Evolutionary conservation across 2,888 invertebrate species (phyloP), one percentile per base, ranked within the genome.

Genomic region (Acleris literana): DNA sequence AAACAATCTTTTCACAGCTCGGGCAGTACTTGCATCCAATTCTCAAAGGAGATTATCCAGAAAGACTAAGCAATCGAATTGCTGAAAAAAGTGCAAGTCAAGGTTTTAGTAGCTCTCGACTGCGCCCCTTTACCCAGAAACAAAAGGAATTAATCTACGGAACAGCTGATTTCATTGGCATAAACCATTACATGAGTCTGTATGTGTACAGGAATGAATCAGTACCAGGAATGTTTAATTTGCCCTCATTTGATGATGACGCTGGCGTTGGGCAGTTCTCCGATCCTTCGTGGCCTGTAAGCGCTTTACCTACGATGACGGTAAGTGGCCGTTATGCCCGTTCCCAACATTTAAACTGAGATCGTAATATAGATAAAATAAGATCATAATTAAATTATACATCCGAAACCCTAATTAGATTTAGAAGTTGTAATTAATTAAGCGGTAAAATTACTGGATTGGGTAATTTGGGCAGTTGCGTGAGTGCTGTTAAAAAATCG

Each of bases 1-100:
- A 20, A 17, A 18, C 4, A 18, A 11, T 7, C 18, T 49, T 9
- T 49, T 43, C 22, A 16, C 64, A 77, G 74, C 33, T 71, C 6
- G 76, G 72, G 6, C 72, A 72, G 57, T 77, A 72, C 61, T 71
- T 71, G 57, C 68, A 77, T 39, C 77, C 77, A 5, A 70, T 78
- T 59, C 75, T 72, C 25, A 58, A 71, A 44, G 76, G 76, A 13
- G 70, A 72, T 61, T 78, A 75, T 53, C 78, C 77, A 4, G 60
- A 72, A 33, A 66, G 70, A 0, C 16, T 78, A 48, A 71, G 70
- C 13, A 64, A 73, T 3, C 63, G 71, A n/a, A 68, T 78, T 0
- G 75, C 72, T 1, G 70, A 70, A 11, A 70, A 68, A 1, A 79
- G 78, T 57, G 20, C 59, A 2, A 56, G 46, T 0, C 75, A 78